Evolutionary conservation across 2,797 vertebrate species (phyloP).

Genomic region (Ceryle rudis): DNA sequence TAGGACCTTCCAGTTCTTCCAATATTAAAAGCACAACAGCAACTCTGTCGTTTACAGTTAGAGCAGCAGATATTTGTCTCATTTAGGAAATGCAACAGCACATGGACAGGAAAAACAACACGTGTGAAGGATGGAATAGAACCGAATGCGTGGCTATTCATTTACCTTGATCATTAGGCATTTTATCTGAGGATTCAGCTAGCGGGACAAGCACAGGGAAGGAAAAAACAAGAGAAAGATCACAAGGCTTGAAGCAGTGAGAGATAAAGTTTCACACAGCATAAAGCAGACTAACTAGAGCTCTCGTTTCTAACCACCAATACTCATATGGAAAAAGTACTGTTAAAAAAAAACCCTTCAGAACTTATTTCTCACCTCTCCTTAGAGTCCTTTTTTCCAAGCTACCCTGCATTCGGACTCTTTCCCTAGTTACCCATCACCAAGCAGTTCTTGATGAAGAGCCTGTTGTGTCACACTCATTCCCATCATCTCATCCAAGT

Average conservation of each 20-base stretch:
- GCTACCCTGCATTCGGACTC: neutral
- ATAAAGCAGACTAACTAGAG: neutral
- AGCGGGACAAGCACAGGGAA: slow-evolving; percentile 88
- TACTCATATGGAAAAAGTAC: neutral
- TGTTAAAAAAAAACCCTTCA: neutral
- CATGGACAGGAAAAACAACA: neutral
- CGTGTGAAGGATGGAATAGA: slow-evolving; percentile 59
- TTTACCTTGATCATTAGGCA: slow-evolving; percentile 99
- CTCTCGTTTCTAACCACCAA: neutral
- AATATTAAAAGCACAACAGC: slow-evolving; percentile 22
- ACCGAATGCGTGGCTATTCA: slow-evolving; percentile 71
- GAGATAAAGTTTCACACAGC: slow-evolving; percentile 27
- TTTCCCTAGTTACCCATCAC: neutral
- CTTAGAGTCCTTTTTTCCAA: neutral
- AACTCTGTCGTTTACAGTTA: neutral
- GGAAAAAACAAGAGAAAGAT: slow-evolving; percentile 86
- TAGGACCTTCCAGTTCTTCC: slow-evolving; percentile 6
- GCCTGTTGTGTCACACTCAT: neutral
- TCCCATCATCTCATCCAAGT: neutral
- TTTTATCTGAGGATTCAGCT: slow-evolving; percentile 99
- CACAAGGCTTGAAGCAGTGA: slow-evolving; percentile 75
- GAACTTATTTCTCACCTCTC: neutral
- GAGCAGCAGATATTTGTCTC: neutral
- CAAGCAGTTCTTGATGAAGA: neutral
- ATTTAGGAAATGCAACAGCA: slow-evolving; percentile 30